Base-by-base conservation (phyloP, 2,797 vertebrate species). In the Meriones psammophilus region DNA sequence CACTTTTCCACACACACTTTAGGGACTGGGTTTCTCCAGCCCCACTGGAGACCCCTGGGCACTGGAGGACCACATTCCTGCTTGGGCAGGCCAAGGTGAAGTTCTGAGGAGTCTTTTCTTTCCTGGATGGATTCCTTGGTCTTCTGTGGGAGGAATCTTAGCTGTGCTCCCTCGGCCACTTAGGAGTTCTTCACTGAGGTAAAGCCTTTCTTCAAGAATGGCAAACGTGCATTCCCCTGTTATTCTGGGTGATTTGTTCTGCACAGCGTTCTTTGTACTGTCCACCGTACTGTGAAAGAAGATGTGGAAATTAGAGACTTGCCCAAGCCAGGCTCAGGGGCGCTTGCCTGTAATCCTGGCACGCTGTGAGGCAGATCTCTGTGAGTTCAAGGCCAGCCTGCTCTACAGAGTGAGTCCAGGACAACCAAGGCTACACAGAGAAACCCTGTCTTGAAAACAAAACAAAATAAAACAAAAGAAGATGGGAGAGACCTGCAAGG, bases 1-100 rank as follows among this genome's bases (percentile, higher is more conserved):
- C 50, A 0, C 46, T 54, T 20, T 50, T n/a, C 39, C 8, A 46
- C 39, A 56, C 24, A 13, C 68, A 26, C 2, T 2, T 62, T 5
- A 50, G 1, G 46, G 0, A 4, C 2, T 22, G 36, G 8, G 15
- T 1, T 58, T 68, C 42, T 33, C 62, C 36, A 33, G 5, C 9
- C 18, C 33, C 33, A 20, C 26, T 0, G 4, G 8, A 22, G 13
- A 24, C n/a, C 42, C 36, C 8, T 0, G 0, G 9, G n/a, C 3
- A 13, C n/a, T 12, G 8, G 22, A 5, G 18, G 28, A 1, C 33
- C n/a, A 2, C 24, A 4, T 56, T 42, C 3, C 13, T 13, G n/a
- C n/a, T 28, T 20, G 22, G 26, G 68, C 24, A 85, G n/a, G 39
- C 24, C 26, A 64, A 28, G 73, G 78, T 58, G 77, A 54, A 71